Evolutionary conservation across 2,797 vertebrate species (phyloP).

Genomic region (Gallinago nigripennis): DNA sequence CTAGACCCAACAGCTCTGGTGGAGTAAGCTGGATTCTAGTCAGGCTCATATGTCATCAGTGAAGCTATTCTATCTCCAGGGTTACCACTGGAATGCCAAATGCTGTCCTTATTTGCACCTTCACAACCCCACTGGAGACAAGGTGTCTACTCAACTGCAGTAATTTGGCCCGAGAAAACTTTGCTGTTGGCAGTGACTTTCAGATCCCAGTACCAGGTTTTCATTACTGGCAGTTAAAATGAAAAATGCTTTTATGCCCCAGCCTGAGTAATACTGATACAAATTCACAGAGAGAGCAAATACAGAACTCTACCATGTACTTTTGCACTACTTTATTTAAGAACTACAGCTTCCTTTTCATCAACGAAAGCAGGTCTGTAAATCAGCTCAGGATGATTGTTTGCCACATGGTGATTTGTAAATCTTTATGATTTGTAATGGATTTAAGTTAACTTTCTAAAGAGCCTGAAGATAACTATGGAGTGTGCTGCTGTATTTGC

Average conservation of each 20-base stretch:
- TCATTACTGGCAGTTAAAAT: neutral
- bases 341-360: neutral
- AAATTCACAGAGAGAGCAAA: neutral
- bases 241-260: neutral
- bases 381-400: neutral
- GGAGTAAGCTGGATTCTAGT: slow-evolving; percentile 27
- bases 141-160: slow-evolving; percentile 25
- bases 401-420: neutral
- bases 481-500: neutral
- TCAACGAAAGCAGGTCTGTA: neutral
- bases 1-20: neutral
- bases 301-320: neutral
- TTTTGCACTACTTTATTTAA: neutral
- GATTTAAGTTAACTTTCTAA: neutral
- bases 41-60: slow-evolving; percentile 3
- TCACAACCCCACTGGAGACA: slow-evolving; percentile 25
- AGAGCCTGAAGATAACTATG: neutral
- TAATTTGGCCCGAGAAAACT: slow-evolving; percentile 26
- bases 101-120: slow-evolving; percentile 36
- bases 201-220: neutral
- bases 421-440: neutral
- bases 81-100: slow-evolving; percentile 34
- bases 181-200: slow-evolving; percentile 25
- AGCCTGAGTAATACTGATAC: neutral
- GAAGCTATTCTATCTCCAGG: neutral